Percentiles rank a stretch among this genome's conserved stretches.
These are phyloP conservation scores for Hemiprocne comata DNA, from an alignment of 2,113 vertebrate species.

Conservation along the genomic window DNA sequence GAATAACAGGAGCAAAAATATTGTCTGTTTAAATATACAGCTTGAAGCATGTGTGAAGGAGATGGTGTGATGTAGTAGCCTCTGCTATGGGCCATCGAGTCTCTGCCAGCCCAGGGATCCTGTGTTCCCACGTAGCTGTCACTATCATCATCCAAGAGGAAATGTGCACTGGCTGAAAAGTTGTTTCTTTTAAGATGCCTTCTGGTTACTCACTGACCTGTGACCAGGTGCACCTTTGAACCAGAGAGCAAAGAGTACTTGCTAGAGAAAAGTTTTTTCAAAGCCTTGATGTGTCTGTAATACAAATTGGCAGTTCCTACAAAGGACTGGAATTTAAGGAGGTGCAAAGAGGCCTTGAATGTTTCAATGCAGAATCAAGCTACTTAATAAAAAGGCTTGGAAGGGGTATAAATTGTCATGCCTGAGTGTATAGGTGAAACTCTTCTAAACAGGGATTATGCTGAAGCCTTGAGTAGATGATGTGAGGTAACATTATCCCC, in stretches of 20 bases:
- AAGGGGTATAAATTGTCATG: background rate
- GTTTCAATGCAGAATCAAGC: background rate
- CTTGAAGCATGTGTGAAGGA: background rate
- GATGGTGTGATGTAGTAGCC: background rate
- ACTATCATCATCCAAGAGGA: background rate
- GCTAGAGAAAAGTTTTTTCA: background rate
- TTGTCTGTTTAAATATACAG: background rate
- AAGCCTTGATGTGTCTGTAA: background rate
- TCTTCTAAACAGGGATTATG: background rate
- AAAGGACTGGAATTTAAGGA: background rate
- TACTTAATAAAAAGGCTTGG: background rate
- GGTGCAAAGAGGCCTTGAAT: background rate
- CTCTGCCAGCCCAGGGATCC: background rate
- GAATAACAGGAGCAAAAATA: background rate
- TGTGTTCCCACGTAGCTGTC: accelerated
- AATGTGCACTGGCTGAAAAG: background rate
- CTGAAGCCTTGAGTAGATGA: background rate
- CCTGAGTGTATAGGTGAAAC: background rate
- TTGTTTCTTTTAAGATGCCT: background rate
- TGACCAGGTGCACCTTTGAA: background rate
- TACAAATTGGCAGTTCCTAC: background rate
- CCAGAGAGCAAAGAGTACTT: background rate
- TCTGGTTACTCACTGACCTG: background rate
- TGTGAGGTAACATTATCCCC: background rate
- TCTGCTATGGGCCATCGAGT: background rate